phyloP scores from a whole-genome alignment of 2,797 vertebrate genomes.

The Lophotriccus pileatus region DNA sequence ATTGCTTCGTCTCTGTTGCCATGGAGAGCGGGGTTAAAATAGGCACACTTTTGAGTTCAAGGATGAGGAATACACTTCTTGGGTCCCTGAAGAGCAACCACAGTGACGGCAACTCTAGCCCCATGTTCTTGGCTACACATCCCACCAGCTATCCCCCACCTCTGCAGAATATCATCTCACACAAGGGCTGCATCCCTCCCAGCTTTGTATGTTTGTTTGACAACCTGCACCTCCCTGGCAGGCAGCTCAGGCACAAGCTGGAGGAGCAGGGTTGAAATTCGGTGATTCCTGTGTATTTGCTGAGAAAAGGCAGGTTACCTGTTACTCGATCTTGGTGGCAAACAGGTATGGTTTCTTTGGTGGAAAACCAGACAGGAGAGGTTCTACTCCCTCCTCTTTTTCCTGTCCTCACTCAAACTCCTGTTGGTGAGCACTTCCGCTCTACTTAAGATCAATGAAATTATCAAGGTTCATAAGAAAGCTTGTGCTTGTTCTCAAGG shows the following conservation, averaged over 20 bases:
- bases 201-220: background rate
- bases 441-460: background rate
- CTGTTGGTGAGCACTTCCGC: background rate
- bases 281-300: background rate
- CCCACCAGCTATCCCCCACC: background rate
- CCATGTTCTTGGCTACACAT: accelerated
- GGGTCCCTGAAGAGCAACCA: background rate
- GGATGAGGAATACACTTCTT: background rate
- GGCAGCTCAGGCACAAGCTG: accelerated
- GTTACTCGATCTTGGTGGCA: background rate
- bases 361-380: background rate
- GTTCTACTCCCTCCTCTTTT: background rate
- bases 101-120: accelerated
- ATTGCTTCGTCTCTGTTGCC: background rate
- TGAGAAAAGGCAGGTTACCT: background rate
- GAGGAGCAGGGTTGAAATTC: background rate
- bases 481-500: background rate
- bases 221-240: background rate
- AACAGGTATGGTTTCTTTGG: background rate
- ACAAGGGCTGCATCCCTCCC: background rate
- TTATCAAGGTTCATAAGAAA: background rate
- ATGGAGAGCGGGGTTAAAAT: background rate
- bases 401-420: background rate
- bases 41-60: background rate
- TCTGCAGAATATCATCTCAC: background rate